Percentiles rank a stretch among this genome's conserved stretches.
phyloP scores from a whole-genome alignment of 2,113 vertebrate genomes.

The Myrmecobius fasciatus region DNA sequence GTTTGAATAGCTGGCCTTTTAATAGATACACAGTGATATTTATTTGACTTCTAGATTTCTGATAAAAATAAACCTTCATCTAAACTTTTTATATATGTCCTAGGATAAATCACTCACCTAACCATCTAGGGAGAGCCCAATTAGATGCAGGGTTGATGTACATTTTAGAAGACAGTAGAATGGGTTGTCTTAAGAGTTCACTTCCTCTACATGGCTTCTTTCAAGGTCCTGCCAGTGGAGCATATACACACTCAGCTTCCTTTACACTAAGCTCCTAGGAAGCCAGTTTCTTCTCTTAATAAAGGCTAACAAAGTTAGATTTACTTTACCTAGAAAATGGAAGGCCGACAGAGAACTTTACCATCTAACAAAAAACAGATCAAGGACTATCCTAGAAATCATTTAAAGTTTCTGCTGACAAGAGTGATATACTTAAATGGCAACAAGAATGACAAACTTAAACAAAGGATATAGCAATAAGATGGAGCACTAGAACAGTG shows the following conservation, averaged over 20 bases:
- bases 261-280: neutral
- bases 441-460: neutral
- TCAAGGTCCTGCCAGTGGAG: neutral
- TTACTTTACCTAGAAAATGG: neutral
- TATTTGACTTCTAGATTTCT: conserved; percentile 2
- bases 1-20: neutral
- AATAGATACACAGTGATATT: neutral
- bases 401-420: neutral
- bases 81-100: neutral
- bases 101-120: neutral
- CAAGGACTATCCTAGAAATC: neutral
- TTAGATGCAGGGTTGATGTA: neutral
- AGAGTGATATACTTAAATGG: neutral
- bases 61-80: conserved; percentile 19
- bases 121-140: neutral
- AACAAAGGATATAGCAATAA: neutral
- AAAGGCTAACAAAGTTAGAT: neutral
- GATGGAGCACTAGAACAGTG: neutral
- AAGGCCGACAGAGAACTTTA: neutral
- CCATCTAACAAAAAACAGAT: neutral
- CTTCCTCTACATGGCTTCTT: neutral
- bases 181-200: neutral
- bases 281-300: neutral
- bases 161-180: neutral
- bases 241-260: neutral